Evolutionary conservation across 2,113 vertebrate species (phyloP).

Genomic region (Sitta europaea): DNA sequence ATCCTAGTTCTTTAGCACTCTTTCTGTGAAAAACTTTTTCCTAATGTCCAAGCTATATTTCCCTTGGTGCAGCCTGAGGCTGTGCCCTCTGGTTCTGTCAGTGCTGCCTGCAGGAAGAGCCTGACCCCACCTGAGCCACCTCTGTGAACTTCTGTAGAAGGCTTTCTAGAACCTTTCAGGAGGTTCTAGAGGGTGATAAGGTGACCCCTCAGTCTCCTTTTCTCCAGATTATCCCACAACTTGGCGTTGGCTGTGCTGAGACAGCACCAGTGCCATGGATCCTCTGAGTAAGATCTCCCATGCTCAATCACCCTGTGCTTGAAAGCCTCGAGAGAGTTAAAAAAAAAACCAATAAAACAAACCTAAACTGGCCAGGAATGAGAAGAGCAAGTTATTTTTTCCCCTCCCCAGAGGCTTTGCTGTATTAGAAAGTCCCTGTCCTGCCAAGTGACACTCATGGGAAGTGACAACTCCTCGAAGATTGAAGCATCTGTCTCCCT

Average conservation of each 20-base stretch:
- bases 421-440: conserved; percentile 18
- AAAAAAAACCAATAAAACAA: no score
- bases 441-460: conserved; percentile 32
- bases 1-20: no score
- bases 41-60: no score
- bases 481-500: conserved; percentile 52
- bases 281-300: background rate
- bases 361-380: background rate
- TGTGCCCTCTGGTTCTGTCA: no score
- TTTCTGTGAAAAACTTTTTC: no score
- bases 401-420: conserved; percentile 11
- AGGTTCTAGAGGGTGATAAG: no score
- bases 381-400: background rate
- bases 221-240: background rate
- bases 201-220: no score
- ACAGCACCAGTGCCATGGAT: rapidly evolving
- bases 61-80: no score
- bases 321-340: background rate
- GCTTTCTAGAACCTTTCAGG: no score
- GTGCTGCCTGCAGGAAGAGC: no score
- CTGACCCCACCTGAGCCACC: no score
- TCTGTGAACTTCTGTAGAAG: no score
- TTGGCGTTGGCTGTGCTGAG: background rate
- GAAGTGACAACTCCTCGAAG: conserved; percentile 40
- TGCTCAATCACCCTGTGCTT: background rate